phyloP scores from a whole-genome alignment of 2,113 vertebrate genomes.

The Nycticorax nycticorax region DNA sequence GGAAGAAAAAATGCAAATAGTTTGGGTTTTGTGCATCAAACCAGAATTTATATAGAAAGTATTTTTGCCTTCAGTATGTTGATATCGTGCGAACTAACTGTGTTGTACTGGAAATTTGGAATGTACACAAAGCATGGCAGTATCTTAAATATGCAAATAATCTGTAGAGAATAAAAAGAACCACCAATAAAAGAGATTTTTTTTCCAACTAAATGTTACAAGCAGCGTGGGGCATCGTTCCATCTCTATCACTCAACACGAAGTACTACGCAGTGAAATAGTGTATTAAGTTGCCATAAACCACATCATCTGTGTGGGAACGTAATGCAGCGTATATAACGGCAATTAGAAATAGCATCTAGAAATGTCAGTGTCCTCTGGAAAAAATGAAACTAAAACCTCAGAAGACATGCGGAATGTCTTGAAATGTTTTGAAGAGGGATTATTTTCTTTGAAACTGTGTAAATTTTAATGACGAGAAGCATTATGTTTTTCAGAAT shows the following conservation, averaged over 20 bases:
- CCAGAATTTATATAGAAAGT: background rate
- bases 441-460: background rate
- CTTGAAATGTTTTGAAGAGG: background rate
- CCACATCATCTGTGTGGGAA: background rate
- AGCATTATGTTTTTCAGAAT: constrained; percentile 71
- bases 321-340: background rate
- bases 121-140: background rate
- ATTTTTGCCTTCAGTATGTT: background rate
- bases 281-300: background rate
- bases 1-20: background rate
- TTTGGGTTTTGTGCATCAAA: background rate
- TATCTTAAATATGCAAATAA: background rate
- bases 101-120: background rate
- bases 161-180: background rate
- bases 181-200: background rate
- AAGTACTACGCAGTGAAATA: background rate
- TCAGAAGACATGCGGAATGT: background rate
- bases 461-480: background rate
- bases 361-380: background rate
- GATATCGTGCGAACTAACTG: background rate
- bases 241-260: background rate
- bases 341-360: background rate
- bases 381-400: background rate
- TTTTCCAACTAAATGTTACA: background rate
- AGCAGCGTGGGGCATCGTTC: background rate